phyloP scores from a whole-genome alignment of 2,888 invertebrate species.

The Diplolepis rosae region DNA sequence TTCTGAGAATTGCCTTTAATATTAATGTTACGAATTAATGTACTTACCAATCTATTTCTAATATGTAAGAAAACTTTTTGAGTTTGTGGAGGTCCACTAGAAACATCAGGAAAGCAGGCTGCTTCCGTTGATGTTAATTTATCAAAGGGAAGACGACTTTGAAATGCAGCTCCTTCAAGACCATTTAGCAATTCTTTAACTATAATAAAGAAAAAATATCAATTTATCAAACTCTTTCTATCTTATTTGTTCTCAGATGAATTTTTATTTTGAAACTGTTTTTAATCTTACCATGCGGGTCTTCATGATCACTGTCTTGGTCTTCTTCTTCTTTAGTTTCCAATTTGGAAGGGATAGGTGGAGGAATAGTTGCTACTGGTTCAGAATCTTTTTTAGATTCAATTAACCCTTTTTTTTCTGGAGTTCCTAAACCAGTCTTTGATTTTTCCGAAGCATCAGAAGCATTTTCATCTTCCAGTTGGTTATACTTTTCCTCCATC shows the following conservation, averaged over 20 bases:
- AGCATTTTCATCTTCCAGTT: conserved; percentile 78
- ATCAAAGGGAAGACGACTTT: conserved; percentile 94
- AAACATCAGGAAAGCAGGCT: conserved; percentile 93
- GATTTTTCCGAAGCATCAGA: conserved; percentile 80
- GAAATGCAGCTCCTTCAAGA: conserved; percentile 94
- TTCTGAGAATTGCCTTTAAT: background rate
- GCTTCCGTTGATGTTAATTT: conserved; percentile 96
- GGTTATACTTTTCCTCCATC: conserved; percentile 80
- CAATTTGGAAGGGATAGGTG: conserved; percentile 75
- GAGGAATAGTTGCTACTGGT: conserved; percentile 74
- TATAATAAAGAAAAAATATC: conserved; percentile 44
- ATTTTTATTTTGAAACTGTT: background rate
- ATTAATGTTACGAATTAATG: background rate
- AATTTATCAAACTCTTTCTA: background rate
- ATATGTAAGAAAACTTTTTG: conserved; percentile 93
- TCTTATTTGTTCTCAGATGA: background rate
- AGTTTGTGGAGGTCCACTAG: conserved; percentile 86
- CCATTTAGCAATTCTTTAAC: conserved; percentile 74
- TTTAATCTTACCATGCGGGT: conserved; percentile 75
- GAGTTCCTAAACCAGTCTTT: conserved; percentile 74
- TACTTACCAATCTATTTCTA: conserved; percentile 85
- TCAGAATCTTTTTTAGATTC: conserved; percentile 77
- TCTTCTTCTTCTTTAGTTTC: conserved; percentile 74
- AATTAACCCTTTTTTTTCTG: conserved; percentile 63
- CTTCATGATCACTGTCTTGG: conserved; percentile 81